Base-by-base conservation (phyloP, 2,797 vertebrate species). In the Numenius phaeopus region DNA sequence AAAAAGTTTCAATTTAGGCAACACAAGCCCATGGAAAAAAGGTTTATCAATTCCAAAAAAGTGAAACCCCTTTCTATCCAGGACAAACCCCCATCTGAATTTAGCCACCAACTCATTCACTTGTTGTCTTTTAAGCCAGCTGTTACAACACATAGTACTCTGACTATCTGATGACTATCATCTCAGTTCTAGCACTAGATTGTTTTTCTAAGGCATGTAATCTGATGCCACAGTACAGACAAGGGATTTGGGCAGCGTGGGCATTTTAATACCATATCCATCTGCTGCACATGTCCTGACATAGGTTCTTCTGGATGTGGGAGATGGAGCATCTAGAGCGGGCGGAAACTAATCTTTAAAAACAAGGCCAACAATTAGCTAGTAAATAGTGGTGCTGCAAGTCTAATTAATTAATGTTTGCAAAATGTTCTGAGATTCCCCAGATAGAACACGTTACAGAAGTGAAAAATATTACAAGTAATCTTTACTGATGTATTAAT, bases 341-440 rank as follows among this genome's bases (percentile, higher is more conserved):
- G 55, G 20, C 0, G 0, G 78, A 89, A 97, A 94, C 61, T 70
- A 83, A 72, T 72, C 37, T 78, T 85, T 65, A 59, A 91, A 89
- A 91, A 65, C 29, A 75, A 85, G 58, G 18, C 47, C 14, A 59
- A 71, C 59, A 59, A 73, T 90, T 83, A 94, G 58, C 50, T 80
- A 49, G 46, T 76, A 93, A 96, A 82, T 67, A 93, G 59, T 8
- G 46, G 21, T 83, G 29, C 80, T 89, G 70, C 40, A 93, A 92
- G 62, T 9, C 44, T 94, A 78, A 87, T 84, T 90, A 94, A 95
- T 90, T 90, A 89, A 87, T 80, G 71, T 96, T 93, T 95, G 70
- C 78, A 97, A 85, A 90, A 89, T 83, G 71, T 90, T 93, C 93
- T 49, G 32, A 96, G 83, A 89, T 90, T 96, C 86, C 90, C 91